These are phyloP conservation scores for Nysson spinosus DNA, from an alignment of 2,888 invertebrate genomes.

Conservation along the genomic window DNA sequence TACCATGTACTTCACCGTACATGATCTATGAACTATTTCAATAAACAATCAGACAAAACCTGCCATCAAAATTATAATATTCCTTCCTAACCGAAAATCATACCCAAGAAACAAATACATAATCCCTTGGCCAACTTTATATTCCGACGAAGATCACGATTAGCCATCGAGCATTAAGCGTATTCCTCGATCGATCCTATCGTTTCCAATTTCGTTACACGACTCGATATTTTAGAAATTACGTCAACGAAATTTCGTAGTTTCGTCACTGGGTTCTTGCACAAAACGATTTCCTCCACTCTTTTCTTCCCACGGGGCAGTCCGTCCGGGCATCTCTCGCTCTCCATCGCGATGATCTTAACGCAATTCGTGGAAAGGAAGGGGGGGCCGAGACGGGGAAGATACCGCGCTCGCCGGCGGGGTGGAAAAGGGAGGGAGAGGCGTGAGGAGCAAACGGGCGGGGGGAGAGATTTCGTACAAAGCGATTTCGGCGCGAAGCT, in stretches of 20 bases:
- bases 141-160: no score
- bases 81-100: no score
- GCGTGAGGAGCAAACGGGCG: background rate
- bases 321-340: background rate
- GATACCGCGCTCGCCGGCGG: background rate
- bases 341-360: conserved; percentile 16
- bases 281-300: conserved; percentile 9
- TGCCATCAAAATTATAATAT: no score
- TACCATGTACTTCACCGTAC: no score
- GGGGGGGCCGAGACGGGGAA: background rate
- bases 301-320: background rate
- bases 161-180: no score
- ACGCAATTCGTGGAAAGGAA: conserved; percentile 22
- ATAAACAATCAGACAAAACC: no score
- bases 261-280: conserved; percentile 3
- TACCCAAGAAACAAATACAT: no score
- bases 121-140: no score
- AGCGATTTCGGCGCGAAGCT: conserved; percentile 33
- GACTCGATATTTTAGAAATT: background rate
- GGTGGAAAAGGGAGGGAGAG: conserved; percentile 5
- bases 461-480: conserved; percentile 24
- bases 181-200: no score
- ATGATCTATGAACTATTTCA: no score
- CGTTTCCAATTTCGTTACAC: no score
- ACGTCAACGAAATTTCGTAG: conserved; percentile 8